phyloP scores from a whole-genome alignment of 2,888 invertebrate genomes.

The Microplitis manilae region DNA sequence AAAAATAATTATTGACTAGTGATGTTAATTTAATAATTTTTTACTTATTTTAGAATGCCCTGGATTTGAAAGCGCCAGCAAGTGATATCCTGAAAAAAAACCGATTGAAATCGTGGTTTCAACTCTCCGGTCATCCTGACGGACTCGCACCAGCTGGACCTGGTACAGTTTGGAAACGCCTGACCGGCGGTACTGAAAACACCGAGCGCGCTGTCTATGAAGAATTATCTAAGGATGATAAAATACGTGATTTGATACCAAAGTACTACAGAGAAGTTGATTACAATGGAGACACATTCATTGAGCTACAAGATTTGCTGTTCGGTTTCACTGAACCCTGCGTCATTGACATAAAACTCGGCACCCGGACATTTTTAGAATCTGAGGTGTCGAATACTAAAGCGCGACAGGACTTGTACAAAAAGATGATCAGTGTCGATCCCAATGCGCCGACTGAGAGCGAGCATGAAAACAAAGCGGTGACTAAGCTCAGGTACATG shows the following conservation, averaged over 20 bases:
- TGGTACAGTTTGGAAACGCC: slow-evolving; percentile 94
- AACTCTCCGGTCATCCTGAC: slow-evolving; percentile 93
- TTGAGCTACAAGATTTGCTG: slow-evolving; percentile 94
- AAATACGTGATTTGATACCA: slow-evolving; percentile 83
- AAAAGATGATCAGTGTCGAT: slow-evolving; percentile 96
- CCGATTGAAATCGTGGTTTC: slow-evolving; percentile 83
- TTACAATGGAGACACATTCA: slow-evolving; percentile 86
- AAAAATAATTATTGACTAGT: not conserved
- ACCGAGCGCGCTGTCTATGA: slow-evolving; percentile 86
- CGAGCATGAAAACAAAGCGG: slow-evolving; percentile 86
- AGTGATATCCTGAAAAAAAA: slow-evolving; percentile 88
- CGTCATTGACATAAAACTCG: slow-evolving; percentile 98
- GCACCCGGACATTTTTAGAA: slow-evolving; percentile 95
- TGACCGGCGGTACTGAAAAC: slow-evolving; percentile 80
- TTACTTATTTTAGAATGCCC: slow-evolving; percentile 80
- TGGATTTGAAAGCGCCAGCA: slow-evolving; percentile 92
- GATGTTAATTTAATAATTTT: not conserved
- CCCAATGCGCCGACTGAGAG: slow-evolving; percentile 87
- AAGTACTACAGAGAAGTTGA: slow-evolving; percentile 88
- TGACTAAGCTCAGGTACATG: slow-evolving; percentile 98
- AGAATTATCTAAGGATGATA: slow-evolving; percentile 82
- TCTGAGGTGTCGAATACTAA: slow-evolving; percentile 92
- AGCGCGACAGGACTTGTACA: slow-evolving; percentile 89
- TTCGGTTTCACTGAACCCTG: slow-evolving; percentile 92
- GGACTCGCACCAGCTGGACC: slow-evolving; percentile 94